Conservation (phyloP, 2,888 invertebrate genomes). For the Gastracanthus pulcherrimus region DNA sequence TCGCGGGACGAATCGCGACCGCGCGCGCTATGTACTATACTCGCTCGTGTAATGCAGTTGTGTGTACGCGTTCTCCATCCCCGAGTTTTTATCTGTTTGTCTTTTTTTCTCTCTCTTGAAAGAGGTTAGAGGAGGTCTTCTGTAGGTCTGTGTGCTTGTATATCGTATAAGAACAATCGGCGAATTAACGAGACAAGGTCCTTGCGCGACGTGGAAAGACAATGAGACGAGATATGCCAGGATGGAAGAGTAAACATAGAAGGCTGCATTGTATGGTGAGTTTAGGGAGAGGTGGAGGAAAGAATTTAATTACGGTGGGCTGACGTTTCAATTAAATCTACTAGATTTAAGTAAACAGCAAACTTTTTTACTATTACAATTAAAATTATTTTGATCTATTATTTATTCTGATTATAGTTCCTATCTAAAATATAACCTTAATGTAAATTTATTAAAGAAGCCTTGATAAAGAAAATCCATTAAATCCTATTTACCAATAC, state of each 20-base stretch:
- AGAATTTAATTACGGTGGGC: conserved; percentile 28
- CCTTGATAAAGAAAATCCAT: too few species aligned
- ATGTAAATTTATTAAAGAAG: too few species aligned
- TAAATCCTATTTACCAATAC: too few species aligned
- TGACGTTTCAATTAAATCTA: background rate
- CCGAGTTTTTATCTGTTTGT: too few species aligned
- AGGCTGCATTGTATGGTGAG: conserved; percentile 17
- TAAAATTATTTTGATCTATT: too few species aligned
- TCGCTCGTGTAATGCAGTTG: background rate
- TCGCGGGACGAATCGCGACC: conserved; percentile 4
- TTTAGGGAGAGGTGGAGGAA: background rate
- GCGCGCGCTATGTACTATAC: background rate
- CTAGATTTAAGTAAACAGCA: too few species aligned
- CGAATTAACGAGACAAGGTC: conserved; percentile 33
- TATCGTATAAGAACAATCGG: conserved; percentile 26
- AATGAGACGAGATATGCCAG: conserved; percentile 56
- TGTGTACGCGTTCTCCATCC: background rate
- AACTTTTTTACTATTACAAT: too few species aligned
- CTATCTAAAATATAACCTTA: too few species aligned
- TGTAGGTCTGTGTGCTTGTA: background rate
- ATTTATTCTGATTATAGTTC: too few species aligned
- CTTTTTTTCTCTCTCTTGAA: background rate
- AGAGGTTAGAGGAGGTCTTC: background rate
- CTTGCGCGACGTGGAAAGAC: conserved; percentile 4
- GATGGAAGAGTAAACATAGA: conserved; percentile 23